These are phyloP conservation scores for Halictus ligatus DNA, from an alignment of 2,888 invertebrate species.

Conservation along the genomic window DNA sequence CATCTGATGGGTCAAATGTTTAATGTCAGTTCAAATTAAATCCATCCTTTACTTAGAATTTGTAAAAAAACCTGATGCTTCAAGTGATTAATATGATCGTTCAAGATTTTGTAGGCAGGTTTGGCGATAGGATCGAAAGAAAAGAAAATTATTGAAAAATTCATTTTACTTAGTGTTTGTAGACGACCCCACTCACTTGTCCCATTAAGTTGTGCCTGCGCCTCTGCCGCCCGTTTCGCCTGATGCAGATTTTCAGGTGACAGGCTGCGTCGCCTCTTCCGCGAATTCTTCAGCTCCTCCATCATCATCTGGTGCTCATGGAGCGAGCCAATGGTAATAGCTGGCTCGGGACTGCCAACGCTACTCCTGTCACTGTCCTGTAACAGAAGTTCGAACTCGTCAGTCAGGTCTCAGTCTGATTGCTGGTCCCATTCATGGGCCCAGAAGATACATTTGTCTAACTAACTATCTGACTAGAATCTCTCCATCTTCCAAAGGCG, in stretches of 20 bases:
- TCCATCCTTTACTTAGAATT: background rate
- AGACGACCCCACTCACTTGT: constrained; percentile 86
- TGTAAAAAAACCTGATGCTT: background rate
- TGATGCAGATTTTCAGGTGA: constrained; percentile 84
- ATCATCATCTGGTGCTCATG: constrained; percentile 82
- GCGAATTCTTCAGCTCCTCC: constrained; percentile 79
- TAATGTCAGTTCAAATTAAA: background rate
- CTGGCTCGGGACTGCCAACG: constrained; percentile 82
- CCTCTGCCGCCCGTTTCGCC: constrained; percentile 85
- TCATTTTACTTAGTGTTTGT: background rate
- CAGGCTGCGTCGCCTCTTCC: constrained; percentile 79
- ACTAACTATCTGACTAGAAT: background rate
- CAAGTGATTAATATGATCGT: background rate
- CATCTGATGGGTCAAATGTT: background rate
- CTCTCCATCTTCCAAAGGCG: background rate
- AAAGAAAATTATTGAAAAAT: background rate
- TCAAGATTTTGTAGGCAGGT: background rate
- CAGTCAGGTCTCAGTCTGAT: background rate
- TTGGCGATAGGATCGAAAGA: background rate
- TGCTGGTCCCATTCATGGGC: background rate
- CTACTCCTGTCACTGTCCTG: constrained; percentile 84
- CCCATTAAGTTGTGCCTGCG: constrained; percentile 88
- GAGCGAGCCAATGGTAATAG: constrained; percentile 74
- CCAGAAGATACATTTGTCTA: background rate
- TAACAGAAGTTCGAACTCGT: constrained; percentile 55